Conservation (phyloP, 2,888 invertebrate genomes). For the Sthenelais limicola region DNA sequence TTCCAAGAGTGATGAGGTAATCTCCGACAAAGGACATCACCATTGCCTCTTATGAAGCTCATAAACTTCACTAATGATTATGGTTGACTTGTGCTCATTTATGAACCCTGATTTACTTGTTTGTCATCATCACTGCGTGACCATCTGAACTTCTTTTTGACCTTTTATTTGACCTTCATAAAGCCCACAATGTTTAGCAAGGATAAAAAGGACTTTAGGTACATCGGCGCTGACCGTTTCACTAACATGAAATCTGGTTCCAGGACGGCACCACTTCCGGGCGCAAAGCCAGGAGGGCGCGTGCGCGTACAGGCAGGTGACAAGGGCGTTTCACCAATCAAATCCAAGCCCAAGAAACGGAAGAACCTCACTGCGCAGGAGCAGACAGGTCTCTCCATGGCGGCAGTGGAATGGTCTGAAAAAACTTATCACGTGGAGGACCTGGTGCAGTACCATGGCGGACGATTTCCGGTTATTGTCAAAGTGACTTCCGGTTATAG, state of each 20-base stretch:
- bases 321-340: constrained; percentile 49
- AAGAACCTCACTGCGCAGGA: constrained; percentile 28
- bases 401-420: constrained; percentile 39
- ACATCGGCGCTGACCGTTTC: constrained; percentile 4
- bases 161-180: no score
- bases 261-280: constrained; percentile 17
- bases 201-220: constrained; percentile 35
- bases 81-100: no score
- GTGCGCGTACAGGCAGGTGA: constrained; percentile 48
- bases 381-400: constrained; percentile 35
- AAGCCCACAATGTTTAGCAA: constrained; percentile 37
- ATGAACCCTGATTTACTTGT: no score
- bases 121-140: no score
- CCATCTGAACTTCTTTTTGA: no score
- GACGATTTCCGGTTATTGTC: constrained; percentile 29
- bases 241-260: constrained; percentile 21
- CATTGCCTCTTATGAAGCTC: no score
- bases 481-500: constrained; percentile 25
- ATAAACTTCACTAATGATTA: no score
- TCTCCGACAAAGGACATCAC: no score
- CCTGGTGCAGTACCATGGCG: constrained; percentile 28
- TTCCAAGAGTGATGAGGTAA: no score
- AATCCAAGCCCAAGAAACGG: constrained; percentile 49
- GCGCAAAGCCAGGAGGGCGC: constrained; percentile 46
- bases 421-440: constrained; percentile 35